A percentile compares a stretch with the other conserved stretches of the same genome.
These are phyloP conservation scores for Ophion obscuratus DNA, from an alignment of 2,888 invertebrate species.

Conservation along the genomic window DNA sequence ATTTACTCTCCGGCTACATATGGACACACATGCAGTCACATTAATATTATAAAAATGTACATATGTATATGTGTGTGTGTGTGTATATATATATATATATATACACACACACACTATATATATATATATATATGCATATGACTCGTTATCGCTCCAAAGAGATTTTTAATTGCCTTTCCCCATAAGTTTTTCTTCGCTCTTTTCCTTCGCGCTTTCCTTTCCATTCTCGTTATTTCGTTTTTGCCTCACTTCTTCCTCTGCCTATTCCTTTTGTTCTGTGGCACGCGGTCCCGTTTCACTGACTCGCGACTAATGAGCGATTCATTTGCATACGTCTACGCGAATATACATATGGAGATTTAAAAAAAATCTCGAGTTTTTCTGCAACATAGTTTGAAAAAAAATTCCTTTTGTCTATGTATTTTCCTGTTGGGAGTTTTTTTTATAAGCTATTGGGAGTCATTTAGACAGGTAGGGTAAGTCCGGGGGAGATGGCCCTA, in stretches of 20 bases:
- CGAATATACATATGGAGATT: neutral
- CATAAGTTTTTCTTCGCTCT: constrained; percentile 37
- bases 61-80: neutral
- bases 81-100: constrained; percentile 18
- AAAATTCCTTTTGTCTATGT: constrained; percentile 46
- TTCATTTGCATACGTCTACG: constrained; percentile 71
- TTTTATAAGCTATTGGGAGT: neutral
- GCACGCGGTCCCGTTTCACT: constrained; percentile 53
- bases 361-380: constrained; percentile 45
- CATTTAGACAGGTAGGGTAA: constrained; percentile 6
- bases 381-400: constrained; percentile 68
- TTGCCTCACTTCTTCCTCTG: neutral
- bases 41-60: neutral
- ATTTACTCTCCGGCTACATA: constrained; percentile 55
- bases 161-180: constrained; percentile 77
- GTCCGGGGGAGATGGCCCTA: no score
- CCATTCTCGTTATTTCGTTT: constrained; percentile 21
- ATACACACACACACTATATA: neutral
- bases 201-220: constrained; percentile 10
- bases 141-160: constrained; percentile 71
- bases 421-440: neutral
- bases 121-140: constrained; percentile 21
- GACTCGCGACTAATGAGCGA: constrained; percentile 68
- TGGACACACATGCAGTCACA: neutral
- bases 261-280: neutral